Base-by-base conservation (phyloP, 2,888 invertebrate species). In the Ecdyonurus torrentis region DNA sequence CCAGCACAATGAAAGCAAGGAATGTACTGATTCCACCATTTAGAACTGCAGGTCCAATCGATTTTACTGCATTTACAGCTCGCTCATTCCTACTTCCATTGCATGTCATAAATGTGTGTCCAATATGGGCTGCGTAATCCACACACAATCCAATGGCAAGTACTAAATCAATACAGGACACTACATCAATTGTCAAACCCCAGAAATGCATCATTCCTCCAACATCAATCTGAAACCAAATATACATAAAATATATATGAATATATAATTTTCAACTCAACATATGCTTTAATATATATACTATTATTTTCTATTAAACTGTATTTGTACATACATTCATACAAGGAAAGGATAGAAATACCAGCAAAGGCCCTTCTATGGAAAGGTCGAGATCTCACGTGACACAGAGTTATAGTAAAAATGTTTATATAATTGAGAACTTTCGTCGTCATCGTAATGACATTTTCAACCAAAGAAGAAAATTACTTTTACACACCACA, bases 101-200 rank as follows among this genome's bases (percentile, higher is more conserved):
- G 66, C 2, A 68, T 2, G 72, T 72, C 74, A 76, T 74, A 65
- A 75, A 76, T 3, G 72, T 71, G 67, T 75, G 75, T 1, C 72
- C 69, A 23, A 70, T 69, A 65, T 70, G 70, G n/a, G 70, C 70
- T 2, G 75, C 72, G 63, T 75, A 76, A 66, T 76, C 76, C 1
- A 76, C 75, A 25, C 75, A 74, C 15, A 76, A 67, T 22, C 76
- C 76, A 59, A 75, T 73, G 25, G 75, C 73, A n/a, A 76, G 68
- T 2, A 76, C 73, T 2, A 76, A 66, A 50, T 72, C 71, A 58
- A 76, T 72, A 65, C 74, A 72, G 23, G 74, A 74, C 7, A 74
- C 74, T 2, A 73, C 74, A 65, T 76, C 75, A 15, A 76, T 72
- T 18, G 74, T 74, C 52, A 76, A 68, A 10, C 72, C 73, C 74